Conservation (phyloP, 2,113 vertebrate species). For the Amia ocellicauda region DNA sequence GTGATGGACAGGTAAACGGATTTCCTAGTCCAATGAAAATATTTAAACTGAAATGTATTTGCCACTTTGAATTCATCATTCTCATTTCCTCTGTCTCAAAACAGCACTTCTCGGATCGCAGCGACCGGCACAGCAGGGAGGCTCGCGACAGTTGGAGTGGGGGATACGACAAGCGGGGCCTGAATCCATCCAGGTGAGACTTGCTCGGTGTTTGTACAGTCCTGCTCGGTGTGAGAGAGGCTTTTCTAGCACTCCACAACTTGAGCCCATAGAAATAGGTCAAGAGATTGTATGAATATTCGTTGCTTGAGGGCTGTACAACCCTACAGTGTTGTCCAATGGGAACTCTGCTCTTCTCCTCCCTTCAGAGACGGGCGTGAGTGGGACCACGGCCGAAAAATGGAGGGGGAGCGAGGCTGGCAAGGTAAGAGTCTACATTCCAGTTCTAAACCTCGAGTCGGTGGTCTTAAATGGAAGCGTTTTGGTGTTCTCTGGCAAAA, state of each 20-base stretch:
- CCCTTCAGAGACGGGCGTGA: constrained; percentile 69
- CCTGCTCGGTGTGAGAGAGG: no score
- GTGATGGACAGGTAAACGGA: constrained; percentile 60
- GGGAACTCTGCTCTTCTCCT: constrained; percentile 28
- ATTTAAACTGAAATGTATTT: no score
- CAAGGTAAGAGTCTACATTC: constrained; percentile 68
- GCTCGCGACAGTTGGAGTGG: constrained; percentile 74
- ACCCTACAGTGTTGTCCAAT: no score
- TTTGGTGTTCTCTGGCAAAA: not conserved
- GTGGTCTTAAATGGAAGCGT: not conserved
- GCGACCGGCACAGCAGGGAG: constrained; percentile 79
- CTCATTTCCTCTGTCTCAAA: constrained; percentile 25
- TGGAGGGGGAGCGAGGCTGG: constrained; percentile 81
- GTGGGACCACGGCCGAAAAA: constrained; percentile 83
- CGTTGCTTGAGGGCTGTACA: no score
- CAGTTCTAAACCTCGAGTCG: no score
- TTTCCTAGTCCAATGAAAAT: no score
- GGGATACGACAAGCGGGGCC: constrained; percentile 74
- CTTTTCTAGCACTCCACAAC: no score
- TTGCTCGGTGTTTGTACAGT: no score
- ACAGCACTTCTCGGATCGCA: constrained; percentile 85
- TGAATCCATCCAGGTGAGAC: constrained; percentile 43
- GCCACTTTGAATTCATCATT: not conserved
- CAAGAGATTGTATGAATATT: no score
- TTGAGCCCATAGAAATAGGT: no score